Percentiles rank a stretch among this genome's conserved stretches.
phyloP scores from a whole-genome alignment of 2,113 vertebrate genomes.

The Strix uralensis region DNA sequence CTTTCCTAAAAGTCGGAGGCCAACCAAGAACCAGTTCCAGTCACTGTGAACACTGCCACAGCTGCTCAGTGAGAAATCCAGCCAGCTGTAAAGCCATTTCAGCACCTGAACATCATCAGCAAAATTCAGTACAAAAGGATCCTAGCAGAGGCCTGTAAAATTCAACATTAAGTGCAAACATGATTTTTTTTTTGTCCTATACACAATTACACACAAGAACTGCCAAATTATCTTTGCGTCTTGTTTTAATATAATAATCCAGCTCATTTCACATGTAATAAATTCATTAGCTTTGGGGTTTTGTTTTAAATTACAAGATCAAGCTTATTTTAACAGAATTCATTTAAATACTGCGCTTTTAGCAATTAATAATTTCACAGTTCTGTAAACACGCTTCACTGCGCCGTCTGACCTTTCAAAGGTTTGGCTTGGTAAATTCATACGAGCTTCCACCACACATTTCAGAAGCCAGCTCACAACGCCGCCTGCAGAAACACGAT shows the following conservation, averaged over 20 bases:
- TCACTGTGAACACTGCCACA: neutral
- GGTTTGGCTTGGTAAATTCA: neutral
- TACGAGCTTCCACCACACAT: neutral
- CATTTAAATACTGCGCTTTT: neutral
- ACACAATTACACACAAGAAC: neutral
- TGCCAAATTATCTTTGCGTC: neutral
- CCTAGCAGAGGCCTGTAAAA: neutral
- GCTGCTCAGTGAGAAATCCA: neutral
- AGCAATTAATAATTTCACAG: neutral
- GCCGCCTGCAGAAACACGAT: fast-evolving
- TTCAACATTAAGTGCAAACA: neutral
- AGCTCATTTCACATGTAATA: neutral
- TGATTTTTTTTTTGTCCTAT: neutral
- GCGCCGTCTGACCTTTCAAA: neutral
- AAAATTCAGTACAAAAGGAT: neutral
- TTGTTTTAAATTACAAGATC: neutral
- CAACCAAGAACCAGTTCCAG: neutral
- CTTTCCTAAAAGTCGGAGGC: neutral
- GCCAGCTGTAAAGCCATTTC: neutral
- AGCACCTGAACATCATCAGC: neutral
- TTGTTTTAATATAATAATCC: conserved; percentile 17
- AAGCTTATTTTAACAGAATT: conserved; percentile 6
- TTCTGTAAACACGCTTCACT: neutral
- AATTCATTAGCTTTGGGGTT: neutral
- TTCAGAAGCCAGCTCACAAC: neutral